Conservation (phyloP, 1,140 invertebrate genomes). For the Meteorus sp. region DNA sequence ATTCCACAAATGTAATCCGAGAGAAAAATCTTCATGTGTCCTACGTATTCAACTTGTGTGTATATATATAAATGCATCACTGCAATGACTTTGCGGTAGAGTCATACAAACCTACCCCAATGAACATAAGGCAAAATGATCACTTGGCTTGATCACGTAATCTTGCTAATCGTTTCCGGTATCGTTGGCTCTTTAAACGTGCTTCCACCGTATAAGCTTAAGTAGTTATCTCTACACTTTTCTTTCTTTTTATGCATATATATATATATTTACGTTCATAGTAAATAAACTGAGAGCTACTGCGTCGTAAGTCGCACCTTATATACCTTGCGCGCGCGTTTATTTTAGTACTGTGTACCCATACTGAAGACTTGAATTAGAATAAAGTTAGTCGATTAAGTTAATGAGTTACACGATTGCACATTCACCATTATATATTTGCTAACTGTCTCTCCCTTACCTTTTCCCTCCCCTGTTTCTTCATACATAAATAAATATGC, state of each 20-base stretch:
- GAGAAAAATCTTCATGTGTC: no score
- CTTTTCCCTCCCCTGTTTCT: no score
- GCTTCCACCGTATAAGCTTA: slow-evolving; percentile 28
- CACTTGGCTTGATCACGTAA: slow-evolving; percentile 23
- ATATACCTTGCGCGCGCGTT: not conserved
- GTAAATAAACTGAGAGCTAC: slow-evolving; percentile 12
- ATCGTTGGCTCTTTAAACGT: slow-evolving; percentile 26
- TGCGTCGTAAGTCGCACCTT: slow-evolving; percentile 16
- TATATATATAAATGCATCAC: not conserved
- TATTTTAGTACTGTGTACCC: no score
- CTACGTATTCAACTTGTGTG: no score
- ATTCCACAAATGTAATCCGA: no score
- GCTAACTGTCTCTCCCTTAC: no score
- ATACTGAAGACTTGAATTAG: not conserved
- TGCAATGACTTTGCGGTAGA: not conserved
- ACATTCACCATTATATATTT: no score
- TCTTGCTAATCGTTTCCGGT: slow-evolving; percentile 35
- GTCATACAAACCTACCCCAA: not conserved
- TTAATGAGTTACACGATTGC: no score
- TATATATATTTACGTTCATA: slow-evolving; percentile 8
- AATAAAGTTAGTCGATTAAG: not conserved
- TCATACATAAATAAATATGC: no score
- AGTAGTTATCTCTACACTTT: slow-evolving; percentile 8
- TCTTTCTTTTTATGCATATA: no score
- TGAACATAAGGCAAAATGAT: not conserved